phyloP scores from a whole-genome alignment of 2,113 vertebrate species.

The Petroica traversi region DNA sequence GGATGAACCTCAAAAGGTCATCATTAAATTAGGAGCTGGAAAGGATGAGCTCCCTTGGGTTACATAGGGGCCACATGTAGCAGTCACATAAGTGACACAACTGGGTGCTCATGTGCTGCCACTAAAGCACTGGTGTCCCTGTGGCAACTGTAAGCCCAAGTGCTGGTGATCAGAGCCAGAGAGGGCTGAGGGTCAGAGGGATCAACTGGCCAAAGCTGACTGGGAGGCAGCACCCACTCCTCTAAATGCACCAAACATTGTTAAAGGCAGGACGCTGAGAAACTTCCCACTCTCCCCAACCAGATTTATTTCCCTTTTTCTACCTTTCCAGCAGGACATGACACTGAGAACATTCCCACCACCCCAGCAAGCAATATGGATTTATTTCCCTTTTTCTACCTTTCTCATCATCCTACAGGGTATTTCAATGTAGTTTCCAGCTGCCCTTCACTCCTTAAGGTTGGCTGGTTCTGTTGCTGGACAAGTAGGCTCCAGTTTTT shows the following conservation, averaged over 20 bases:
- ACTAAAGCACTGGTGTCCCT: not conserved
- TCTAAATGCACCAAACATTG: not conserved
- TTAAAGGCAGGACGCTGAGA: not conserved
- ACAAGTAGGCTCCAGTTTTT: not conserved
- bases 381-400: not conserved
- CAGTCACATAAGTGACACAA: not conserved
- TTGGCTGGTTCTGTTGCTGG: not conserved
- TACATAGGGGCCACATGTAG: fast-evolving
- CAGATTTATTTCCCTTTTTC: not conserved
- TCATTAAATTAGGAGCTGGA: not conserved
- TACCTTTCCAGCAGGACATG: not conserved
- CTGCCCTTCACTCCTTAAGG: not conserved
- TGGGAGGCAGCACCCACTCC: not conserved
- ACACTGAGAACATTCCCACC: not conserved
- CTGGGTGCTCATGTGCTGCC: not conserved
- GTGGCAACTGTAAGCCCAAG: not conserved
- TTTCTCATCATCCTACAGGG: not conserved
- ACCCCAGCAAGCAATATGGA: not conserved
- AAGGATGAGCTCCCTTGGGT: not conserved
- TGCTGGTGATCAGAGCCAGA: not conserved
- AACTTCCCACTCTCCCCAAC: not conserved
- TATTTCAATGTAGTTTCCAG: not conserved
- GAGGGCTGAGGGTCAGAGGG: not conserved
- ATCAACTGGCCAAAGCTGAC: not conserved
- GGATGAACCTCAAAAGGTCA: not conserved